Evolutionary conservation across 2,113 vertebrate species (phyloP), one percentile per base, ranked within the genome.

Genomic region (Oryzias curvinotus): DNA sequence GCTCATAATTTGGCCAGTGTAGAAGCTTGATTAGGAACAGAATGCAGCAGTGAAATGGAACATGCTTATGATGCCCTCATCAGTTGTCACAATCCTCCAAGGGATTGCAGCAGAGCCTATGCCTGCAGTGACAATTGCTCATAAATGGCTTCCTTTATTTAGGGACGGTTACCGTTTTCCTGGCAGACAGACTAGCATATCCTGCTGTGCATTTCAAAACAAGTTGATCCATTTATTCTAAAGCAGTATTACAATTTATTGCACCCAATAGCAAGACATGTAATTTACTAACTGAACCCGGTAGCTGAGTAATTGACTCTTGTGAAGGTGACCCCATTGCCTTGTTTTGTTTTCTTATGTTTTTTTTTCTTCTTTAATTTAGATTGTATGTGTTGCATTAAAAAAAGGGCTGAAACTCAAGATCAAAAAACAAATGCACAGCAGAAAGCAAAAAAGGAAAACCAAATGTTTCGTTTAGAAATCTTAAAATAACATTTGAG

Each of bases 231-330:
- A 91, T 91, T 93, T 92, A 92, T 93, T 90, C 91, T 92, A 76
- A 81, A 91, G 86, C 88, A 91, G 87, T 92, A 93, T 93, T 91
- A 90, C 88, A 91, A 93, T 93, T 90, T 94, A 94, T 92, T 93
- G 90, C 90, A 90, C 89, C 87, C 89, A 92, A 93, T 88, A 88
- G 91, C 85, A 89, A 94, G 90, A 91, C 91, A 88, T 91, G 92
- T 93, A 89, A 93, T 95, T 95, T 89, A 92, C 89, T 92, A 91
- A 93, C 91, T 90, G 87, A 69, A 62, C 65, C 76, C 62, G 70
- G 91, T 83, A 51, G 91, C 89, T 83, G 87, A 91, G 91, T 94
- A 93, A 95, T 94, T 92, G 89, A 93, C 95, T 93, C 87, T 88
- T 80, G 86, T 86, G 90, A 95, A 95, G 93, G 93, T 95, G 92